Percentiles rank a stretch among this genome's conserved stretches.
These are phyloP conservation scores for Meleagris gallopavo DNA, from an alignment of 2,113 vertebrate species.

Conservation along the genomic window DNA sequence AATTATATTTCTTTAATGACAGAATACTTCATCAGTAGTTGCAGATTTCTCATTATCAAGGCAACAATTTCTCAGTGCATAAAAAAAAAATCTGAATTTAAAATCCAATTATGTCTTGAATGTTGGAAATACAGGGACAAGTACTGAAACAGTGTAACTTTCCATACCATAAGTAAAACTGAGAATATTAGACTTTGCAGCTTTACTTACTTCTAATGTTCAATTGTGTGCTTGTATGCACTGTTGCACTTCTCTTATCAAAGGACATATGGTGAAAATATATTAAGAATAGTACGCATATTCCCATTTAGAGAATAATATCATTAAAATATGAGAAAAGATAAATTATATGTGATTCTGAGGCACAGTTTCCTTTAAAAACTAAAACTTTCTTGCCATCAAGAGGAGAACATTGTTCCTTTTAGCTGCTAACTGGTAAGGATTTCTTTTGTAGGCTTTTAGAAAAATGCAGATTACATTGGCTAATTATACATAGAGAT, in stretches of 20 bases:
- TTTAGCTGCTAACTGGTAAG: not conserved
- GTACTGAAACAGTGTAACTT: not conserved
- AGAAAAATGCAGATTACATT: not conserved
- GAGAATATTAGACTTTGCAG: not conserved
- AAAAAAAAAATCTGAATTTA: not conserved
- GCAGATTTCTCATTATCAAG: not conserved
- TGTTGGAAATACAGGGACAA: not conserved
- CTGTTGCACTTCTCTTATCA: not conserved
- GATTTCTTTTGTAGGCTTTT: not conserved
- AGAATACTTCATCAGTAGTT: not conserved
- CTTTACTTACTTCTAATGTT: not conserved
- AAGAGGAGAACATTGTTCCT: not conserved
- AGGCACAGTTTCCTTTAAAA: not conserved
- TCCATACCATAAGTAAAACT: not conserved
- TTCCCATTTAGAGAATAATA: not conserved
- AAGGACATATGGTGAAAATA: not conserved
- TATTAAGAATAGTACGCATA: not conserved
- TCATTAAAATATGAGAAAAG: not conserved
- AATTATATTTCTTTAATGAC: not conserved
- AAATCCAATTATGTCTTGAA: not conserved
- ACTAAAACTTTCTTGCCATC: not conserved
- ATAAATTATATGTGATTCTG: not conserved
- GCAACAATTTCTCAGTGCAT: not conserved
- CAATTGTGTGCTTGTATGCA: not conserved
- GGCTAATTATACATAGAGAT: not conserved